Conservation (phyloP, 2,113 vertebrate species). For the Lycocorax pyrrhopterus region DNA sequence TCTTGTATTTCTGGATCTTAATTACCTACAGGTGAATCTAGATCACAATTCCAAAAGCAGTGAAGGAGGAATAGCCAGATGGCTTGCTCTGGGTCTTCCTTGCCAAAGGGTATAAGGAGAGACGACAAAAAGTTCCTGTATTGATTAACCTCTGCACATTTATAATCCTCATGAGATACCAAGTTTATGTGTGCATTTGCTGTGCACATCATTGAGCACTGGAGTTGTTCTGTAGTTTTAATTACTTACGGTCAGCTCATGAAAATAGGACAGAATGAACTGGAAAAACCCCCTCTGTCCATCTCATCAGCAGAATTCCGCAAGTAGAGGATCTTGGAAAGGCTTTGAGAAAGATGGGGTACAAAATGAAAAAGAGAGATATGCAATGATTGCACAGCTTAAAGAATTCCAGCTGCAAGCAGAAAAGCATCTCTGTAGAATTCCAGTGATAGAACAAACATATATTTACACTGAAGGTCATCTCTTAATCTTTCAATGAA, state of each 20-base stretch:
- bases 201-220: not conserved
- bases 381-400: not conserved
- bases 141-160: not conserved
- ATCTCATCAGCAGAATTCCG: not conserved
- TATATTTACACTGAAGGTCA: not conserved
- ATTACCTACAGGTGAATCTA: not conserved
- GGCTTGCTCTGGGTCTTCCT: not conserved
- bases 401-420: not conserved
- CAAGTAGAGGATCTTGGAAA: not conserved
- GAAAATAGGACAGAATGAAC: not conserved
- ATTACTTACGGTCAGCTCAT: not conserved
- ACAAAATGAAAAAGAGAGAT: not conserved
- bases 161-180: not conserved
- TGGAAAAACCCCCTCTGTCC: not conserved
- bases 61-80: not conserved
- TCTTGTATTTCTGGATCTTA: not conserved
- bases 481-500: not conserved
- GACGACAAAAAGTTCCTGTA: not conserved
- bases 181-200: rapidly evolving
- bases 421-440: not conserved
- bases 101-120: not conserved
- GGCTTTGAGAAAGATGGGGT: not conserved
- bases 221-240: not conserved
- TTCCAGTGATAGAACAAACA: not conserved
- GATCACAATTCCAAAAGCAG: not conserved